Base-by-base conservation (phyloP, 2,888 invertebrate genomes). In the Drosophila stalkeri region DNA sequence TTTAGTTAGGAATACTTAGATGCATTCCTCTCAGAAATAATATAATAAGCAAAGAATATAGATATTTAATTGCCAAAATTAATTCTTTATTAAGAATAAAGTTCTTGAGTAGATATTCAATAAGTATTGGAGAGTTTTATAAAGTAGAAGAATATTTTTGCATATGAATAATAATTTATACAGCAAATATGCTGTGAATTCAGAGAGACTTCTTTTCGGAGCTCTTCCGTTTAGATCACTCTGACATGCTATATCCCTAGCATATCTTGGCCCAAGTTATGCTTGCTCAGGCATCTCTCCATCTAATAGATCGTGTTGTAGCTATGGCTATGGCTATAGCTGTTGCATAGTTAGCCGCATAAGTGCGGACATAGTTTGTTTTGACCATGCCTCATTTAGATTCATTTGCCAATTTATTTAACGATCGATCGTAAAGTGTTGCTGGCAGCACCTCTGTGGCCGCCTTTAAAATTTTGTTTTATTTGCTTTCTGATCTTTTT, bases 381-480 rank as follows among this genome's bases (percentile, higher is more conserved):
- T 75, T 79, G 87, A 64, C 85, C 85, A 85, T 85, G 90, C 89
- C 88, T 90, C 88, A 81, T 90, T 90, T 82, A 64, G 77, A 84
- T 90, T 89, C 81, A 90, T 89, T 85, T 84, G 85, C 81, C 91
- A 91, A 90, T 91, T 91, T 82, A 77, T 90, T 92, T 91, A 88
- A 91, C 88, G 91, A 91, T 86, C 85, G 88, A 91, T 91, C 92
- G 88, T 92, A 91, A 92, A 91, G 82, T 80, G 86, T 35, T 67
- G 72, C 78, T 76, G 77, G 73, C 72, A 78, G 69, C 75, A 81
- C 82, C 83, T 82, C 82, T 67, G 72, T 27, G 62, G 64, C 35
- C 49, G 64, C 46, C 44, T 66, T 63, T 57, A 39, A 39, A 46
- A 54, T 62, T 76, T 77, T 44, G 44, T 64, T 70, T 57, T 54